These are phyloP conservation scores for Saturnia japonica DNA, from an alignment of 2,888 invertebrate species.

Conservation along the genomic window DNA sequence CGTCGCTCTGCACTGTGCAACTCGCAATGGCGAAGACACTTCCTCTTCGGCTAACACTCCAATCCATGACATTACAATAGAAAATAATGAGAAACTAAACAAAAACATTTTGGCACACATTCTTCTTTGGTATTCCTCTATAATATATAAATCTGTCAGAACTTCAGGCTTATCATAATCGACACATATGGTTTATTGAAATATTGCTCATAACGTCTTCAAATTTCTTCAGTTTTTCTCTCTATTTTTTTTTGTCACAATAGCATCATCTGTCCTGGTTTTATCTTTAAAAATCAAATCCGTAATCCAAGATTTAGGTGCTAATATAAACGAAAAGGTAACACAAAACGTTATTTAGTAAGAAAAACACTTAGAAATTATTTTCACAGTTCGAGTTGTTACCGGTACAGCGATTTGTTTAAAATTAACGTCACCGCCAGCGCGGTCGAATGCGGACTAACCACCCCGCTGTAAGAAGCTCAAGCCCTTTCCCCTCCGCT, in stretches of 20 bases:
- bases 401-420: slow-evolving; percentile 45
- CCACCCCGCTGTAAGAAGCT: slow-evolving; percentile 81
- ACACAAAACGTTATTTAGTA: slow-evolving; percentile 57
- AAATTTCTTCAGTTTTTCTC: slow-evolving; percentile 46
- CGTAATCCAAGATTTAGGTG: slow-evolving; percentile 38
- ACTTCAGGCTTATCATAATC: slow-evolving; percentile 72
- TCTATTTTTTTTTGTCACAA: slow-evolving; percentile 52
- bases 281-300: slow-evolving; percentile 35
- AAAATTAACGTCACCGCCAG: slow-evolving; percentile 62
- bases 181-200: slow-evolving; percentile 59
- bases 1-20: slow-evolving; percentile 87
- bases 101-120: slow-evolving; percentile 82
- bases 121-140: slow-evolving; percentile 75
- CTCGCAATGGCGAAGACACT: slow-evolving; percentile 86
- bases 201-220: slow-evolving; percentile 63
- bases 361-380: slow-evolving; percentile 63
- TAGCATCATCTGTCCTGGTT: slow-evolving; percentile 46
- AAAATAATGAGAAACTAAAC: slow-evolving; percentile 76
- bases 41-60: slow-evolving; percentile 83
- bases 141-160: slow-evolving; percentile 54
- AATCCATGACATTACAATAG: slow-evolving; percentile 73
- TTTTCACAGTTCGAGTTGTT: slow-evolving; percentile 74
- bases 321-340: slow-evolving; percentile 45
- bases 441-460: slow-evolving; percentile 80
- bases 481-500: slow-evolving; percentile 78